phyloP scores from a whole-genome alignment of 2,797 vertebrate genomes.

The Gymnodraco acuticeps region DNA sequence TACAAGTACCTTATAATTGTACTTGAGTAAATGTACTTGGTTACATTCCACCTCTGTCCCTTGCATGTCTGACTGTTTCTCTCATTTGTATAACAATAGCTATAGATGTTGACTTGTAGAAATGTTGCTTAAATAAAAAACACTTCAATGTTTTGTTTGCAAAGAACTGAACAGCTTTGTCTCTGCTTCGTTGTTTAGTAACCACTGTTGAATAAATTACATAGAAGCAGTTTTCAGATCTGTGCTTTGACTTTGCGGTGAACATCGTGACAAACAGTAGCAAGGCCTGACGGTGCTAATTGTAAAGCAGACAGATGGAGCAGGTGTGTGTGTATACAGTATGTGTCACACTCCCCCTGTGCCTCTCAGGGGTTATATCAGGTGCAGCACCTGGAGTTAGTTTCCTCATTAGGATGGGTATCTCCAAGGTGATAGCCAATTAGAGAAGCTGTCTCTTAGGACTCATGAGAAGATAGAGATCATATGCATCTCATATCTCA shows the following conservation, averaged over 20 bases:
- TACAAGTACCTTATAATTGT: no score
- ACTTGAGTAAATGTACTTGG: no score
- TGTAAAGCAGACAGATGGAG: slow-evolving; percentile 50
- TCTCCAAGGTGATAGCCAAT: slow-evolving; percentile 72
- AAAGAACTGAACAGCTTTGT: not conserved
- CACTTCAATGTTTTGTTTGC: not conserved
- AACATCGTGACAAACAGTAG: slow-evolving; percentile 15
- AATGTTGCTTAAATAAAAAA: not conserved
- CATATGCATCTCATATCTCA: slow-evolving; percentile 55
- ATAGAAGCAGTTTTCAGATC: slow-evolving; percentile 2
- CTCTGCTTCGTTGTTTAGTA: not conserved
- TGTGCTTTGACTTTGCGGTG: slow-evolving; percentile 13
- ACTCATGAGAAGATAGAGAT: slow-evolving; percentile 45
- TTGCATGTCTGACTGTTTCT: slow-evolving; percentile 8
- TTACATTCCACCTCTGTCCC: no score
- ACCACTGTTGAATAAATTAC: not conserved
- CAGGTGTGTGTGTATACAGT: slow-evolving; percentile 25
- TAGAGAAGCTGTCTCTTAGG: slow-evolving; percentile 55
- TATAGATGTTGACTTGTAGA: not conserved
- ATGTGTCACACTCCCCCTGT: slow-evolving; percentile 50
- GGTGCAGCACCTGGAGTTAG: slow-evolving; percentile 66
- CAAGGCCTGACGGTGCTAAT: slow-evolving; percentile 16
- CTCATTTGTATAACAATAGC: not conserved
- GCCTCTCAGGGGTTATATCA: slow-evolving; percentile 59
- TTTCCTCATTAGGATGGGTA: slow-evolving; percentile 64